These are phyloP conservation scores for Merops nubicus DNA, from an alignment of 2,113 vertebrate genomes.

Conservation along the genomic window DNA sequence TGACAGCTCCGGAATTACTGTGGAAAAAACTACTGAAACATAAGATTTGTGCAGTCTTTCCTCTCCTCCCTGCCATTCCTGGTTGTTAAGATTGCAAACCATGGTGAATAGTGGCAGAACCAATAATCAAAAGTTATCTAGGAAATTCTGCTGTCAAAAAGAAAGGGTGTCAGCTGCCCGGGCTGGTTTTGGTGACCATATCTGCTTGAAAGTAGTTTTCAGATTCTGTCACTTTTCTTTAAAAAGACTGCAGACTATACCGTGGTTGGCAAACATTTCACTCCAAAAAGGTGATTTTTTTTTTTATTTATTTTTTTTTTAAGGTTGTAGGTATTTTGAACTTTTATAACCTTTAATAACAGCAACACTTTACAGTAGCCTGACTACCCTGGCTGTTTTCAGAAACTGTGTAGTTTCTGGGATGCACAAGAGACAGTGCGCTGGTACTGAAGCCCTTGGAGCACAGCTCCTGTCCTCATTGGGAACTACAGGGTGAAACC, in stretches of 20 bases:
- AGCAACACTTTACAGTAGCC: neutral
- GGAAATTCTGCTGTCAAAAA: neutral
- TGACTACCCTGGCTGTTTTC: neutral
- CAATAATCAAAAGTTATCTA: neutral
- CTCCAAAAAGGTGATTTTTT: neutral
- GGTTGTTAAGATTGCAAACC: neutral
- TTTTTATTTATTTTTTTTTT: neutral
- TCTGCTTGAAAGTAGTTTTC: neutral
- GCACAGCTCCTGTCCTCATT: neutral
- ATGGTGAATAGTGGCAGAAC: neutral
- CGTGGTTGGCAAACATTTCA: neutral
- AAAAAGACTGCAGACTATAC: neutral
- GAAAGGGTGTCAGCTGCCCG: neutral
- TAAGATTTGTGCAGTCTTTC: neutral
- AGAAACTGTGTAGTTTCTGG: neutral
- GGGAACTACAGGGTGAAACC: neutral
- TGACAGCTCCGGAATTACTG: neutral
- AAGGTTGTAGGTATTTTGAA: neutral
- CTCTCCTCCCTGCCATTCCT: rapidly evolving
- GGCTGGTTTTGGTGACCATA: neutral
- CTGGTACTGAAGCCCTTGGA: neutral
- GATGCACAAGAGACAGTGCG: neutral
- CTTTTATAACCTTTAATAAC: neutral
- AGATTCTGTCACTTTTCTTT: neutral
- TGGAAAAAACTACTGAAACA: neutral